These are phyloP conservation scores for Sarcophaga peregrina DNA, from an alignment of 1,140 invertebrate species.

Conservation along the genomic window DNA sequence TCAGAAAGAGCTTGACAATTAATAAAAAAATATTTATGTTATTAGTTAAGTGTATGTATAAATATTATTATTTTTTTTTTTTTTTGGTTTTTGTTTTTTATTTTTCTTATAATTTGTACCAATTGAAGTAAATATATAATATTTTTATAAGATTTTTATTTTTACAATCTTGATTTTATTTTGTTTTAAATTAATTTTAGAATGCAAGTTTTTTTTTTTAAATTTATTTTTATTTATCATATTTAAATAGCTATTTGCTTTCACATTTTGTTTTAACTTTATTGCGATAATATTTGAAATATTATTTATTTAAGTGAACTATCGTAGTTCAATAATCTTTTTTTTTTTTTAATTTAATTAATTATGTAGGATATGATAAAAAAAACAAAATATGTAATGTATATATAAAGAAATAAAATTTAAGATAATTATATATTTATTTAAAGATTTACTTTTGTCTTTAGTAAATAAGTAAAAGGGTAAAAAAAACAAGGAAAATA, in stretches of 20 bases:
- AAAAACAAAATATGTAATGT: no score
- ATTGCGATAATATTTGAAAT: background rate
- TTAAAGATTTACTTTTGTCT: no score
- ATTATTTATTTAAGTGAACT: slow-evolving; percentile 31
- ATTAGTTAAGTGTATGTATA: slow-evolving; percentile 57
- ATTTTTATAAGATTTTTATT: slow-evolving; percentile 20
- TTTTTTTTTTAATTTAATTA: no score
- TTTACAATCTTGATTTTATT: slow-evolving; percentile 15
- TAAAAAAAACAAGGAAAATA: no score
- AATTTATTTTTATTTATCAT: background rate
- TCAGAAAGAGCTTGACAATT: slow-evolving; percentile 38
- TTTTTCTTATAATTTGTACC: slow-evolving; percentile 55
- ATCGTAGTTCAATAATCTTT: background rate
- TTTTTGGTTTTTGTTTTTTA: slow-evolving; percentile 33
- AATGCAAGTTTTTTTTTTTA: slow-evolving; percentile 14
- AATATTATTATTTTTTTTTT: slow-evolving; percentile 52
- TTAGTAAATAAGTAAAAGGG: no score
- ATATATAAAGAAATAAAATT: no score
- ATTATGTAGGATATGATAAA: no score
- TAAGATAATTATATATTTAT: no score
- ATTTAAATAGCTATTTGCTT: slow-evolving; percentile 27
- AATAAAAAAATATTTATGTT: slow-evolving; percentile 42
- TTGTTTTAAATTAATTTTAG: slow-evolving; percentile 7
- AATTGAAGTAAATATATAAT: slow-evolving; percentile 54
- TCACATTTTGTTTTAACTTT: background rate